Evolutionary conservation across 2,888 invertebrate species (phyloP).

Genomic region (Oithona nana): DNA sequence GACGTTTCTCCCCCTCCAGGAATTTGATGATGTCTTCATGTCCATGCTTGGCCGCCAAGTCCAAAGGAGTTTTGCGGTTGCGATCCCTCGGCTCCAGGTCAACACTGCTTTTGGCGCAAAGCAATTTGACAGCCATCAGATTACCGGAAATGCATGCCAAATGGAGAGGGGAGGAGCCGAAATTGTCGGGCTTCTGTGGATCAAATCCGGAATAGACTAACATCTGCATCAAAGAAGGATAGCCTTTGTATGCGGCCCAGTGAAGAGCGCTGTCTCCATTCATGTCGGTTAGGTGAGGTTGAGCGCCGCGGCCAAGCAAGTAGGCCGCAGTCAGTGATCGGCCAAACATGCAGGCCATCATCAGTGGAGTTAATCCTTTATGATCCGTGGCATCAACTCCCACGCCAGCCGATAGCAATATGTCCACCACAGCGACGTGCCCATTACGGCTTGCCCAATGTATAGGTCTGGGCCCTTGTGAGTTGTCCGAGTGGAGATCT

Average conservation of each 20-base stretch:
- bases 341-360: conserved; percentile 84
- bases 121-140: conserved; percentile 59
- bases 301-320: conserved; percentile 69
- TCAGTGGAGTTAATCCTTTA: conserved; percentile 66
- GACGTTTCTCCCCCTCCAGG: conserved; percentile 56
- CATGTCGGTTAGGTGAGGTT: conserved; percentile 64
- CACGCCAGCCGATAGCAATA: conserved; percentile 52
- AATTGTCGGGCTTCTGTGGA: conserved; percentile 70
- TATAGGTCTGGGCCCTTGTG: conserved; percentile 71
- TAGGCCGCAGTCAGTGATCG: conserved; percentile 74
- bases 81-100: conserved; percentile 70
- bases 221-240: conserved; percentile 64
- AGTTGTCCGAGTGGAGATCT: conserved; percentile 65
- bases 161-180: conserved; percentile 76
- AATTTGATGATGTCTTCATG: conserved; percentile 65
- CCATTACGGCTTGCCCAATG: conserved; percentile 90
- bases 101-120: conserved; percentile 77
- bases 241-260: conserved; percentile 79
- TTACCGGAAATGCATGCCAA: conserved; percentile 73
- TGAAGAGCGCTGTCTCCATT: conserved; percentile 83
- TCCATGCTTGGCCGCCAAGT: conserved; percentile 69
- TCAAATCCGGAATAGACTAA: conserved; percentile 79
- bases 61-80: conserved; percentile 75
- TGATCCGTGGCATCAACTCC: conserved; percentile 75
- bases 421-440: conserved; percentile 68